These are phyloP conservation scores for Alectura lathami DNA, from an alignment of 2,113 vertebrate genomes.

Conservation along the genomic window DNA sequence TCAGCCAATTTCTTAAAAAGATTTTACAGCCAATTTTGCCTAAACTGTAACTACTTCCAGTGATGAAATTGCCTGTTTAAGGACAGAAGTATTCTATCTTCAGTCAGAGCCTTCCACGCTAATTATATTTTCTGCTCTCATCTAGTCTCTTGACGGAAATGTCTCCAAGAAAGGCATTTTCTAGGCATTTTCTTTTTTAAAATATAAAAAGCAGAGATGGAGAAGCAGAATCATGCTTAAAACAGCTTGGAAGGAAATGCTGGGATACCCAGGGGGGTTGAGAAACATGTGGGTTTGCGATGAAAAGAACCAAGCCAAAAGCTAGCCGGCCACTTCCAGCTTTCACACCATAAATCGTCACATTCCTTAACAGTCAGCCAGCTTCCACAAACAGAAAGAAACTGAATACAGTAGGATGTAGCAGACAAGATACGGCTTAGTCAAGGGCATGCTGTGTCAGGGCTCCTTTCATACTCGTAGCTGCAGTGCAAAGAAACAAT, in stretches of 20 bases:
- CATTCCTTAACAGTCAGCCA: background rate
- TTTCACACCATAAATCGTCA: slow-evolving; percentile 47
- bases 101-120: background rate
- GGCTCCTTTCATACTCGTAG: background rate
- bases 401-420: background rate
- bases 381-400: background rate
- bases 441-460: background rate
- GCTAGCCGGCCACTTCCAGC: slow-evolving; percentile 17
- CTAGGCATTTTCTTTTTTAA: slow-evolving; percentile 21
- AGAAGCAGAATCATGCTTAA: slow-evolving; percentile 38
- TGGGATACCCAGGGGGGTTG: slow-evolving; percentile 23
- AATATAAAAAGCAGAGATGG: slow-evolving; percentile 16
- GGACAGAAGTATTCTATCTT: background rate
- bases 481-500: background rate
- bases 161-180: slow-evolving; percentile 13
- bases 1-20: background rate
- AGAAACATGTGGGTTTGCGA: slow-evolving; percentile 39
- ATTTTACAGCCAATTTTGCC: slow-evolving; percentile 20
- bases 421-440: background rate
- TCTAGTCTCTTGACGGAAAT: background rate
- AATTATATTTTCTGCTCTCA: slow-evolving; percentile 1
- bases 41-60: background rate
- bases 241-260: slow-evolving; percentile 34
- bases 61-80: background rate
- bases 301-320: slow-evolving; percentile 33